Evolutionary conservation across 2,888 invertebrate genomes (phyloP).

Genomic region (Autographa gamma): DNA sequence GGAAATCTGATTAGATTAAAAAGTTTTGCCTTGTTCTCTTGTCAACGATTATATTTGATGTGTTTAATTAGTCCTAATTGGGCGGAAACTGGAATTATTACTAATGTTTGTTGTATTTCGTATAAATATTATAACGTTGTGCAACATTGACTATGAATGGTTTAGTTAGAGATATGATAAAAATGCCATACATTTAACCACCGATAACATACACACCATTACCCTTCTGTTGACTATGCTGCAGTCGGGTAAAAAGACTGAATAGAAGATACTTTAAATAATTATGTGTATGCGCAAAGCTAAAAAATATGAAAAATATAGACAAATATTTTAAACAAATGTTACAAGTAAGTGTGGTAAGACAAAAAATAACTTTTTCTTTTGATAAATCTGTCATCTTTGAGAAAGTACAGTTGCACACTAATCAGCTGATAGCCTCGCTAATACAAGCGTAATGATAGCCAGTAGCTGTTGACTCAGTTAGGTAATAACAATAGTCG

Average conservation of each 20-base stretch:
- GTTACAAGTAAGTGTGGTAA: no score
- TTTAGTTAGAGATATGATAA: not conserved
- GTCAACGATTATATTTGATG: constrained; percentile 10
- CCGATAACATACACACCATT: no score
- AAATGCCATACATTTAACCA: no score
- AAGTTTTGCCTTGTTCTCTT: not conserved
- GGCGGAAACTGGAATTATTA: not conserved
- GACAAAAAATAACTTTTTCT: no score
- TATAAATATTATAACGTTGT: not conserved
- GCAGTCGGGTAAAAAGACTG: no score
- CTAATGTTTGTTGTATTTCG: not conserved
- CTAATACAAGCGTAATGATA: not conserved
- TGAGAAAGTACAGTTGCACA: not conserved
- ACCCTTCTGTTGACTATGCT: no score
- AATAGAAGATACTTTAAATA: no score
- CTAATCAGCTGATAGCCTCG: not conserved
- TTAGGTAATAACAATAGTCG: constrained; percentile 12
- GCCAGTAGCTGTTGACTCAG: not conserved
- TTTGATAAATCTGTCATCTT: not conserved
- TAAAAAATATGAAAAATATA: no score
- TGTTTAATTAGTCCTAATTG: not conserved
- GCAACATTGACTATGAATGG: not conserved
- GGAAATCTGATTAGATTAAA: not conserved
- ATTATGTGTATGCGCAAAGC: no score
- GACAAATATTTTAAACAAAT: no score